These are phyloP conservation scores for Pristionchus japonicus DNA, from an alignment of 2,888 invertebrate genomes.

Conservation along the genomic window DNA sequence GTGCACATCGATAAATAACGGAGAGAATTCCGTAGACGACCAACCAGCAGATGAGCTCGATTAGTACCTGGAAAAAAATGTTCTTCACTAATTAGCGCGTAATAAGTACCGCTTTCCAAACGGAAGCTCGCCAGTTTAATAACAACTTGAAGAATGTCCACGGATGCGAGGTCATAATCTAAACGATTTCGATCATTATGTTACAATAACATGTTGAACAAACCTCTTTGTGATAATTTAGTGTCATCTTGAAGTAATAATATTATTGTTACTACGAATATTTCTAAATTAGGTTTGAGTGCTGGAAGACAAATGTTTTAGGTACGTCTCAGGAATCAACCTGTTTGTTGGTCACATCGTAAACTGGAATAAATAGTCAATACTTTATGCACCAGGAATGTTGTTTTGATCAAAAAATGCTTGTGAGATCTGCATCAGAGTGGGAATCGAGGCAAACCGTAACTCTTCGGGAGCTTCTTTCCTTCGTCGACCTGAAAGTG, in stretches of 20 bases:
- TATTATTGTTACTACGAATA: background rate
- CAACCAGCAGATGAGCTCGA: conserved; percentile 23
- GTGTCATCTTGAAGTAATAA: conserved; percentile 22
- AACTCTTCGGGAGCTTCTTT: conserved; percentile 34
- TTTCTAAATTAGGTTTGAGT: background rate
- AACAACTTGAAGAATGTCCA: conserved; percentile 34
- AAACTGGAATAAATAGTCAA: background rate
- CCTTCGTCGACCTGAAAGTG: background rate
- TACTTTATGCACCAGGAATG: conserved; percentile 38
- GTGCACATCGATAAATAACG: conserved; percentile 38
- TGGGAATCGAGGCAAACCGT: conserved; percentile 23
- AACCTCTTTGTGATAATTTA: conserved; percentile 45
- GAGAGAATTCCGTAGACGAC: conserved; percentile 41
- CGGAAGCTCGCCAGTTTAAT: conserved; percentile 18
- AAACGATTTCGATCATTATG: too few species aligned
- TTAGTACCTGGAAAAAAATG: background rate
- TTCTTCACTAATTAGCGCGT: background rate
- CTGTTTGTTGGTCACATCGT: background rate
- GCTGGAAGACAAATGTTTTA: background rate
- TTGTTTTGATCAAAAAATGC: background rate
- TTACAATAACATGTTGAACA: background rate
- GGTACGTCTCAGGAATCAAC: background rate
- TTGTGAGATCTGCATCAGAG: background rate
- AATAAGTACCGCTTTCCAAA: conserved; percentile 34
- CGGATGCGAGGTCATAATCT: conserved; percentile 42